Conservation (phyloP, 2,797 vertebrate genomes). For the Cichlasoma orientale region DNA sequence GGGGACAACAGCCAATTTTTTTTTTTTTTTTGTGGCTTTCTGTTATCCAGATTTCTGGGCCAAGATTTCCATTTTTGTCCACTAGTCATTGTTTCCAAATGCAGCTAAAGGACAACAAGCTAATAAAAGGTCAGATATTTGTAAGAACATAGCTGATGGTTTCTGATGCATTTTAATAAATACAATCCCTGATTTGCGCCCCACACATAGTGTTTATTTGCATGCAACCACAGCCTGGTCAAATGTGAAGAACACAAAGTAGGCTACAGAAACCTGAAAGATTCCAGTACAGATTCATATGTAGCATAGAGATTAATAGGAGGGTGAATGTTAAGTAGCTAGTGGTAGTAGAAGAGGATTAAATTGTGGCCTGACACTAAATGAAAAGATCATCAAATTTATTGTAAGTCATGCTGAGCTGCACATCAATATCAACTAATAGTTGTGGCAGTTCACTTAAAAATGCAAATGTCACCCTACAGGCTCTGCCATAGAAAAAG, state of each 20-base stretch:
- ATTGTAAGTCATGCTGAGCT: background rate
- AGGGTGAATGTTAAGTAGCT: background rate
- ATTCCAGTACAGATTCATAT: background rate
- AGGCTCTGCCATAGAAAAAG: background rate
- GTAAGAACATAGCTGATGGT: background rate
- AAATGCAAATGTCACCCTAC: background rate
- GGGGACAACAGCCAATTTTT: background rate
- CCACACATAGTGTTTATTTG: background rate
- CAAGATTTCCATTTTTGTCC: conserved; percentile 5
- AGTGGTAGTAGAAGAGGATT: background rate
- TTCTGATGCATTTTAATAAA: background rate
- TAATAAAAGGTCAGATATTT: background rate
- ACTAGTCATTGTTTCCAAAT: background rate
- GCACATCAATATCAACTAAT: background rate
- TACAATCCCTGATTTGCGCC: background rate
- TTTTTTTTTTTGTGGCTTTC: background rate
- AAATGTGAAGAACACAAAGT: background rate
- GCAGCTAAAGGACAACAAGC: background rate
- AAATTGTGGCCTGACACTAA: background rate
- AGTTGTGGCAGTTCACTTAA: background rate
- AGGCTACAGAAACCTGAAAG: background rate
- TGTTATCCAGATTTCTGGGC: background rate
- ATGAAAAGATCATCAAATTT: background rate
- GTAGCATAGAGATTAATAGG: background rate
- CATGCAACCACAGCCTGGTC: background rate